phyloP scores from a whole-genome alignment of 1,140 invertebrate genomes.

The Diorhabda carinulata region DNA sequence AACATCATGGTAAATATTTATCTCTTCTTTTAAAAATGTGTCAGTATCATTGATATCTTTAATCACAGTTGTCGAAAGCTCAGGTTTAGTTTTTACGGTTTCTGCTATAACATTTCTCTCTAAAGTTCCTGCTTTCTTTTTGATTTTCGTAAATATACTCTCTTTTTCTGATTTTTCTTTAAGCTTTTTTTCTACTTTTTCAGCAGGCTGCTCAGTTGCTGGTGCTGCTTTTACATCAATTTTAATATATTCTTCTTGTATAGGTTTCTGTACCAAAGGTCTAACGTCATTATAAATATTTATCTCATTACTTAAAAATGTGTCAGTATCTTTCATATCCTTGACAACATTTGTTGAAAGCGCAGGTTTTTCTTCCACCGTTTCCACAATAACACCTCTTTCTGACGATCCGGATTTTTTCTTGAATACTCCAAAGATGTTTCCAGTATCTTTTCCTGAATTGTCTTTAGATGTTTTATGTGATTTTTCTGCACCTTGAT shows the following conservation, averaged over 20 bases:
- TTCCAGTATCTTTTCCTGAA: slow-evolving; percentile 25
- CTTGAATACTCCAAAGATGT: slow-evolving; percentile 32
- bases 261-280: not conserved
- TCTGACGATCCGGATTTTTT: slow-evolving; percentile 26
- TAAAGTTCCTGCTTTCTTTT: slow-evolving; percentile 12
- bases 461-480: slow-evolving; percentile 10
- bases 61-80: not conserved
- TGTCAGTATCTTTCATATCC: slow-evolving; percentile 16
- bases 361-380: not conserved
- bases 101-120: slow-evolving; percentile 1
- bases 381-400: slow-evolving; percentile 20
- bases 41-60: slow-evolving; percentile 5
- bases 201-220: not conserved
- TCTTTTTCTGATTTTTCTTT: slow-evolving; percentile 5
- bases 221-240: not conserved
- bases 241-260: too few relatives aligned
- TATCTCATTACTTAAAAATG: slow-evolving; percentile 27
- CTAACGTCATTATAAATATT: slow-evolving; percentile 25
- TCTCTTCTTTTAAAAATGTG: slow-evolving; percentile 13
- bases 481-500: not conserved
- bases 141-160: slow-evolving; percentile 21
- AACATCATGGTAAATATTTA: slow-evolving; percentile 20
- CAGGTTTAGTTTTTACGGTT: not conserved
- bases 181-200: not conserved
- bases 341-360: slow-evolving; percentile 8